Evolutionary conservation across 2,888 invertebrate genomes (phyloP).

Genomic region (Sesia apiformis): DNA sequence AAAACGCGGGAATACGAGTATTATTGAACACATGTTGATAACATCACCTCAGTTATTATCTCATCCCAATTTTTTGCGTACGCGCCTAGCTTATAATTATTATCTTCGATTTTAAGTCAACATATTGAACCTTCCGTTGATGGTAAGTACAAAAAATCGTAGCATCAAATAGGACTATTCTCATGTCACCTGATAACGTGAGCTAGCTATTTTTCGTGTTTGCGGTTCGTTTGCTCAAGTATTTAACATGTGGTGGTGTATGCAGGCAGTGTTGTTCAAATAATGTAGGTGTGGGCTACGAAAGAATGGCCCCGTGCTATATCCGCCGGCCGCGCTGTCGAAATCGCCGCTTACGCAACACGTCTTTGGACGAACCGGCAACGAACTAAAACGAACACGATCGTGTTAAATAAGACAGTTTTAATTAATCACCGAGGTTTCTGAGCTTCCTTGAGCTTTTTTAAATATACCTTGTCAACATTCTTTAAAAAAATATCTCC

Average conservation of each 20-base stretch:
- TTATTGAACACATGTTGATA: too few species aligned
- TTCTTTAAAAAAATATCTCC: too few species aligned
- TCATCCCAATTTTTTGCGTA: too few species aligned
- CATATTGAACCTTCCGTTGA: too few species aligned
- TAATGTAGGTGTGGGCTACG: slow-evolving; percentile 54
- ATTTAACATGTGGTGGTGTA: slow-evolving; percentile 42
- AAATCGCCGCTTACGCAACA: slow-evolving; percentile 59
- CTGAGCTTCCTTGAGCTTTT: too few species aligned
- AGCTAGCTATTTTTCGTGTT: slow-evolving; percentile 29
- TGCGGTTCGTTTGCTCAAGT: slow-evolving; percentile 42
- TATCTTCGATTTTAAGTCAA: too few species aligned
- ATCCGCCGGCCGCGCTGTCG: slow-evolving; percentile 54
- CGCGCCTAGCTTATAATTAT: too few species aligned
- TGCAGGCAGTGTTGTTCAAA: slow-evolving; percentile 50
- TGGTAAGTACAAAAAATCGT: too few species aligned
- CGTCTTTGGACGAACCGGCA: slow-evolving; percentile 52
- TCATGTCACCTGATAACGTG: slow-evolving; percentile 38
- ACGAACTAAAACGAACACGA: slow-evolving; percentile 12
- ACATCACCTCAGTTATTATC: too few species aligned
- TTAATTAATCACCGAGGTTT: neutral
- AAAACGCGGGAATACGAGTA: too few species aligned
- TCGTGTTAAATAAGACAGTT: neutral
- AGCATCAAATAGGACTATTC: neutral
- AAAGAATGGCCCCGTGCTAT: slow-evolving; percentile 68
- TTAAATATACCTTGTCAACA: too few species aligned